Conservation (phyloP, 2,113 vertebrate genomes). For the Neotragus moschatus region DNA sequence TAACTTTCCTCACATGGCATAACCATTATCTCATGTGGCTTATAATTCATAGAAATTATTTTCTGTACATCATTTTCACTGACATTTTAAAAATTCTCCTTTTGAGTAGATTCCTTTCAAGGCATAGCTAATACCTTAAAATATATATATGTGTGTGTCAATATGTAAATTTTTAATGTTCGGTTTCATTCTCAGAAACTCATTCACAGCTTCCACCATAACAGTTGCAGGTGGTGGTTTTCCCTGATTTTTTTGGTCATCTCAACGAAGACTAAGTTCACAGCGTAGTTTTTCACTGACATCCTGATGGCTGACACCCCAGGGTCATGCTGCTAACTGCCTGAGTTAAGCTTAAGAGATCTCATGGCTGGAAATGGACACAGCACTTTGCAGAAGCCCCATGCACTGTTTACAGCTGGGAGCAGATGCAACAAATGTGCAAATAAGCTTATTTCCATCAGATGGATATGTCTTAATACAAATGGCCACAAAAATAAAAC, state of each 20-base stretch:
- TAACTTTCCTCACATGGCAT: rapidly evolving
- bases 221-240: rapidly evolving
- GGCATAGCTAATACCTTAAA: not conserved
- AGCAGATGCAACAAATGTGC: rapidly evolving
- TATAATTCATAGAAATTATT: not conserved
- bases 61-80: rapidly evolving
- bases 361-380: rapidly evolving
- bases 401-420: rapidly evolving
- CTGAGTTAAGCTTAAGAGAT: not conserved
- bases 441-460: no score
- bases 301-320: rapidly evolving
- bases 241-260: not conserved
- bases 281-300: rapidly evolving
- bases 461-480: rapidly evolving
- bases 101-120: not conserved
- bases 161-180: not conserved
- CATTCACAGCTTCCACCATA: not conserved
- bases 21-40: rapidly evolving
- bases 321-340: rapidly evolving
- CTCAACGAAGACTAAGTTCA: not conserved
- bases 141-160: not conserved
- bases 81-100: not conserved
- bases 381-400: rapidly evolving
- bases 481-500: not conserved
- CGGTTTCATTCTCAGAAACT: not conserved